Evolutionary conservation across 92 coral and sea anemone genomes (phyloP), one percentile per base, ranked within the genome.

Genomic region (Phenganax marumi): DNA sequence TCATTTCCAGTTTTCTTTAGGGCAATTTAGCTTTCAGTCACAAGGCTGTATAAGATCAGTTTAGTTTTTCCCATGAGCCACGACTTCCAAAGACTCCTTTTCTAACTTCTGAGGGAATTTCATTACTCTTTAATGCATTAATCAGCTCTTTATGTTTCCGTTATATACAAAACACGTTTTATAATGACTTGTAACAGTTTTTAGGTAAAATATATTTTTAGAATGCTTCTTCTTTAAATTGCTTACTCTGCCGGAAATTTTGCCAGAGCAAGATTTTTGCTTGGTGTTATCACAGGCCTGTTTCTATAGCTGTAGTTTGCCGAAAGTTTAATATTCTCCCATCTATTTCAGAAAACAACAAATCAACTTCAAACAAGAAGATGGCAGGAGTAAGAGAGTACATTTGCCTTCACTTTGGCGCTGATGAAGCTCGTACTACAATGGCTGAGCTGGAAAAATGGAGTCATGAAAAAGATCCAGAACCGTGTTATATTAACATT

Each of bases 401-500:
- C 53, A 78, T 78, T 58, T 78, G 83, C 68, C 83, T 78, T 39
- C 83, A 78, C 22, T 78, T 78, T 68, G 83, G 83, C 73, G 14
- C 83, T 26, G 73, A 78, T 17, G 83, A 78, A 63, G 83, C 83
- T 10, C 83, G 83, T 21, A 50, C 73, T 8, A 78, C 83, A 16
- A 78, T 78, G 83, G 73, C 58, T 12, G 72, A 78, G 73, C 50
- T 78, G 60, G 83, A 61, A 9, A 50, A 78, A 62, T 78, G 83
- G 73, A 50, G 77, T 24, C 72, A 50, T 0, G 83, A 62, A 8
- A 78, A 61, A 24, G 83, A 78, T 18, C 83, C 83, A n/a, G 73
- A 78, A 62, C 56, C 83, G 0, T 78, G 83, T 21, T 78, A 78
- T 72, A 78, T 78, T 9, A 78, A 78, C 58, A 78, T 78, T 48